Base-by-base conservation (phyloP, 2,888 invertebrate genomes). In the Spicauda simplicius region DNA sequence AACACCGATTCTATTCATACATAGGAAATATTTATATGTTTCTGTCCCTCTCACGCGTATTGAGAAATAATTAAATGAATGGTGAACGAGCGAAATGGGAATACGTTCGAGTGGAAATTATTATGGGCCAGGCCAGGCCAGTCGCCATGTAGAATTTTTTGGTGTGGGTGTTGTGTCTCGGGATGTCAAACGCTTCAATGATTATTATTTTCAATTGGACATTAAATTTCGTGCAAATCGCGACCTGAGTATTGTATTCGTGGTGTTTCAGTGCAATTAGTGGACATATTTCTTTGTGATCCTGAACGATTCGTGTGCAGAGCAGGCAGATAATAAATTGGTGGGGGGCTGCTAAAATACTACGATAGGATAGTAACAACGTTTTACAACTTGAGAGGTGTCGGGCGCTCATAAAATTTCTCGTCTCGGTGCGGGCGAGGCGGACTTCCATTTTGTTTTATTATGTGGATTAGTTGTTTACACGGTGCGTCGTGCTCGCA, bases 291-390 rank as follows among this genome's bases (percentile, higher is more conserved):
- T 82, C 81, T 85, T 88, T 83, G 87, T 88, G 85, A 78, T 84
- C 71, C 85, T 82, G 82, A 82, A 81, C 81, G 78, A 84, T 86
- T 78, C 79, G 69, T 78, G 83, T 86, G 83, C 84, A 83, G 85
- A 87, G 86, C 89, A 83, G 83, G 85, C 85, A 81, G 85, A 87
- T 88, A 86, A 86, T 89, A 86, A 84, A 84, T 75, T 87, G 91
- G 91, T 87, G 92, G 93, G 93, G 93, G 88, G 91, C 88, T 88
- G 86, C 86, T 89, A 86, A 90, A 93, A 93, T 93, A 93, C 93
- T 93, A 93, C 93, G 88, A 84, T 83, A 90, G 87, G 88, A 91
- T 93, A 92, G 92, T 91, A 93, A 91, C 88, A 88, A 87, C 89
- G 87, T 91, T 93, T 91, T 93, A 93, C 93, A 86, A 93, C 90